These are phyloP conservation scores for Decapterus maruadsi DNA, from an alignment of 2,797 vertebrate genomes.

Conservation along the genomic window DNA sequence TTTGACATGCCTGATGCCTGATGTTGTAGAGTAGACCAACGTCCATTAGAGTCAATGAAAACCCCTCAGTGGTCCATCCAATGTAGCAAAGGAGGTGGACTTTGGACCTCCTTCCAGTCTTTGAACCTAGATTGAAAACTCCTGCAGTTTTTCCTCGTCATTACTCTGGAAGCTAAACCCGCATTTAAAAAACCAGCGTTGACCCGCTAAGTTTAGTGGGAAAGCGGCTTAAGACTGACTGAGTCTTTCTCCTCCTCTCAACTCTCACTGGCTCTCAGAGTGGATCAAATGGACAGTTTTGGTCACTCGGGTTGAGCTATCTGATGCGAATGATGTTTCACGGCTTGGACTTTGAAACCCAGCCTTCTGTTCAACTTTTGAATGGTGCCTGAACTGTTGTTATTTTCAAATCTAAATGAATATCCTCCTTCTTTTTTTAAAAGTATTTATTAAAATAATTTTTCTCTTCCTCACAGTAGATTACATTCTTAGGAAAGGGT, in stretches of 20 bases:
- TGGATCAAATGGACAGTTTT: not conserved
- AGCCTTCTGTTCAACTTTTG: not conserved
- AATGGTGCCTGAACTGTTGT: not conserved
- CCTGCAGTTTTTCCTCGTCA: not conserved
- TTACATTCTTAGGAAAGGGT: no score
- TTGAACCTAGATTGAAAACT: not conserved
- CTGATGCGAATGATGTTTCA: not conserved
- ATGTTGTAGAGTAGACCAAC: not conserved
- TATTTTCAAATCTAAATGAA: not conserved
- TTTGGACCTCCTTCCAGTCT: conserved; percentile 19
- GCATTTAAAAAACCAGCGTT: no score
- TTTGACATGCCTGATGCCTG: no score
- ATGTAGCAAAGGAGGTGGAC: conserved; percentile 4
- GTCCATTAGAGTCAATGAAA: not conserved
- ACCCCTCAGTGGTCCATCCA: not conserved
- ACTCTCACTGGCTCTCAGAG: not conserved
- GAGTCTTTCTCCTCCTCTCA: not conserved
- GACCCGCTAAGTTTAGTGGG: no score
- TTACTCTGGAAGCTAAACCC: conserved; percentile 5
- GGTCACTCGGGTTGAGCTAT: not conserved
- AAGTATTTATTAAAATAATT: no score
- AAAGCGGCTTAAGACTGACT: no score
- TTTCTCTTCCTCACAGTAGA: no score
- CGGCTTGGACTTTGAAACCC: not conserved
- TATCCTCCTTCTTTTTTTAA: not conserved